Evolutionary conservation across 2,797 vertebrate species (phyloP).

Genomic region (Poliocrania exsul): DNA sequence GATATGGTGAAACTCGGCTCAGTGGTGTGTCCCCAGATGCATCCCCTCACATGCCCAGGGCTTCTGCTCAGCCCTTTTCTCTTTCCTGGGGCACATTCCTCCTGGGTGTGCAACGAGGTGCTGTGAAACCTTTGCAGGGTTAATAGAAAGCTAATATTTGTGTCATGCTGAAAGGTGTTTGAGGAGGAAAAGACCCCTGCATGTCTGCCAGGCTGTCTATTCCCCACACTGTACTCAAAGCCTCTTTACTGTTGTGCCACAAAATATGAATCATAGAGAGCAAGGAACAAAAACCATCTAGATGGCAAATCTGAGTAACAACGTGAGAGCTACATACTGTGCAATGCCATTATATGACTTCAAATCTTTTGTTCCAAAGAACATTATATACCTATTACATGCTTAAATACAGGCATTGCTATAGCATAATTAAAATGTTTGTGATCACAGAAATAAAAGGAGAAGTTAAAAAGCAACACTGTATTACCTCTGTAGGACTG

Average conservation of each 20-base stretch:
- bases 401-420: constrained; percentile 37
- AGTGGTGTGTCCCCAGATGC: accelerated
- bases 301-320: constrained; percentile 12
- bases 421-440: constrained; percentile 57
- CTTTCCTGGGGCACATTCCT: not conserved
- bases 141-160: constrained; percentile 6
- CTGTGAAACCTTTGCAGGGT: not conserved
- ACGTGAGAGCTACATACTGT: constrained; percentile 6
- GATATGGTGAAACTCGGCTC: not conserved
- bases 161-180: not conserved
- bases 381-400: constrained; percentile 58
- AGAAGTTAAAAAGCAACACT: constrained; percentile 28
- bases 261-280: constrained; percentile 23
- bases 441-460: constrained; percentile 49
- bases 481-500: not conserved
- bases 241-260: not conserved
- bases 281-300: not conserved
- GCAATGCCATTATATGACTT: constrained; percentile 20
- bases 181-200: constrained; percentile 25
- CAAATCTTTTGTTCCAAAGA: constrained; percentile 42
- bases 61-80: not conserved
- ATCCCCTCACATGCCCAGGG: accelerated
- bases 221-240: constrained; percentile 21
- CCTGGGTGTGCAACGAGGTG: not conserved
- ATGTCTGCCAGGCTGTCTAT: constrained; percentile 7